Percentiles rank a stretch among this genome's conserved stretches.
phyloP scores from a whole-genome alignment of 1,140 invertebrate species.

The Rhyzopertha dominica region DNA sequence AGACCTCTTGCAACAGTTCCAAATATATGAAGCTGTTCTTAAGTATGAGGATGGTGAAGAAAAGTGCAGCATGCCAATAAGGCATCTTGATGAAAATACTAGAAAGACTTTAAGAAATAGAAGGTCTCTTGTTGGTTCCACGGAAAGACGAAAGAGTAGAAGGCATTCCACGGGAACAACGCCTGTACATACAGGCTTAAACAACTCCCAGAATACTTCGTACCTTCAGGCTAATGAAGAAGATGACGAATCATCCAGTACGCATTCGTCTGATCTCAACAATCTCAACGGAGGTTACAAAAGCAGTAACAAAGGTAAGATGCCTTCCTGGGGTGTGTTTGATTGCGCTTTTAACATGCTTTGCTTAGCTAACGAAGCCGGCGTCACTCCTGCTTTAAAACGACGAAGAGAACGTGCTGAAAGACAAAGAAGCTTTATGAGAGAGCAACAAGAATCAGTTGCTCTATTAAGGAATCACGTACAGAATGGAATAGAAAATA shows the following conservation, averaged over 20 bases:
- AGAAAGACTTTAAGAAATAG: constrained; percentile 70
- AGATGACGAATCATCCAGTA: constrained; percentile 54
- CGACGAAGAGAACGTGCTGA: constrained; percentile 70
- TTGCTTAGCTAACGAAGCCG: constrained; percentile 53
- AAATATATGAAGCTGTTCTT: constrained; percentile 92
- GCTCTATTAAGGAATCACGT: constrained; percentile 44
- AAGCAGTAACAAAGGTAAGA: constrained; percentile 51
- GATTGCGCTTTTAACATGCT: constrained; percentile 36
- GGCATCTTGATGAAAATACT: constrained; percentile 75
- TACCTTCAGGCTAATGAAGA: constrained; percentile 37
- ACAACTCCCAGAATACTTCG: constrained; percentile 24
- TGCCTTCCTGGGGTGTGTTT: constrained; percentile 11
- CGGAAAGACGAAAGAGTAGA: constrained; percentile 68
- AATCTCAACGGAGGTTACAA: constrained; percentile 55
- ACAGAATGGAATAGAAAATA: constrained; percentile 48
- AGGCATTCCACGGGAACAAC: constrained; percentile 66
- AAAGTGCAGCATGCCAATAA: constrained; percentile 56
- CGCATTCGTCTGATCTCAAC: constrained; percentile 51
- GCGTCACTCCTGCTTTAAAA: constrained; percentile 69
- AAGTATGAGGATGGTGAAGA: constrained; percentile 83
- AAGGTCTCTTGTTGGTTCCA: constrained; percentile 58
- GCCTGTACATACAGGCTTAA: constrained; percentile 44
- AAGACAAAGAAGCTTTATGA: constrained; percentile 72
- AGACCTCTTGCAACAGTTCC: constrained; percentile 88
- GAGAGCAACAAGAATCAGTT: constrained; percentile 67